phyloP scores from a whole-genome alignment of 1,140 invertebrate species.

The Dolichoris vasculosae region DNA sequence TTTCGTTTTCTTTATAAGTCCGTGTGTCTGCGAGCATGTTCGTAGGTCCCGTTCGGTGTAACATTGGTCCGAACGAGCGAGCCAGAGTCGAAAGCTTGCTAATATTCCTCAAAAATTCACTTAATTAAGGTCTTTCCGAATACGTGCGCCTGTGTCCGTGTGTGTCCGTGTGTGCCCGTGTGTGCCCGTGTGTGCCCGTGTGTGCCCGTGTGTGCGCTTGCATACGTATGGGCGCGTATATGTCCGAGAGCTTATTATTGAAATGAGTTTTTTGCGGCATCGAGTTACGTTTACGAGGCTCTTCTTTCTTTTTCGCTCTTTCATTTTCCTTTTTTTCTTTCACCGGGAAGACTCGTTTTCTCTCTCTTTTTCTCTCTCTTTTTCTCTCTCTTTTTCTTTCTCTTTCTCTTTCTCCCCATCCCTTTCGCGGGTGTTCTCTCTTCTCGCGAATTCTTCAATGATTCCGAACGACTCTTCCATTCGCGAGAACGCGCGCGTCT shows the following conservation, averaged over 20 bases:
- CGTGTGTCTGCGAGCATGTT: background rate
- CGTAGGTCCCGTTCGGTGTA: background rate
- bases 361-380: slow-evolving; percentile 8
- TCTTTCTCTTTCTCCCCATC: slow-evolving; percentile 18
- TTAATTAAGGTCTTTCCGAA: slow-evolving; percentile 46
- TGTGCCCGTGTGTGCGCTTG: background rate
- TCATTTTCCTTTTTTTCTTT: slow-evolving; percentile 1
- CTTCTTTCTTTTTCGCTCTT: slow-evolving; percentile 21
- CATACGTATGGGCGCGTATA: no score
- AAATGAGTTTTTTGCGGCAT: slow-evolving; percentile 51
- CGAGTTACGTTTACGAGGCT: slow-evolving; percentile 50
- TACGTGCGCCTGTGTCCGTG: background rate
- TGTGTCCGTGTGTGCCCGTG: background rate
- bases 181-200: no score
- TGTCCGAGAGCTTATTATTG: slow-evolving; percentile 40
- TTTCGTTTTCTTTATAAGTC: slow-evolving; percentile 6
- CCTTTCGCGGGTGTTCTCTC: slow-evolving; percentile 7
- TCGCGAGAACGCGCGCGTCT: background rate
- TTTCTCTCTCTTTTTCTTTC: background rate
- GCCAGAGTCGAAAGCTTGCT: slow-evolving; percentile 34
- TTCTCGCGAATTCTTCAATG: slow-evolving; percentile 38
- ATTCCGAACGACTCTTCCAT: slow-evolving; percentile 40
- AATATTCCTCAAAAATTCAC: slow-evolving; percentile 49
- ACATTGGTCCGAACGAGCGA: slow-evolving; percentile 1
- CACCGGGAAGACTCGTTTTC: background rate